Base-by-base conservation (phyloP, 2,797 vertebrate species). In the Tapirus indicus region DNA sequence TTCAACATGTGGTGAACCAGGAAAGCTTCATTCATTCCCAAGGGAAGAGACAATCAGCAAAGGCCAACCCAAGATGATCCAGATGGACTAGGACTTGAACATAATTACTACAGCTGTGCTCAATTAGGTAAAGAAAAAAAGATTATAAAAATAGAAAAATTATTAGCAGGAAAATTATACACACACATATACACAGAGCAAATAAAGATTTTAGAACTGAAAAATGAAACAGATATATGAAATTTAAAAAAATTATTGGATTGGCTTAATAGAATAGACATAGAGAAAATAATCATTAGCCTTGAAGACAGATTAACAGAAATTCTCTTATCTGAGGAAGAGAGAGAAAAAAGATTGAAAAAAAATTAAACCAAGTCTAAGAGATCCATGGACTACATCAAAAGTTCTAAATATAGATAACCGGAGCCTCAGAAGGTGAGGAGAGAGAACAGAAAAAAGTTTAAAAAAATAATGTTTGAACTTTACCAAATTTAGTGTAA, bases 61-160 rank as follows among this genome's bases (percentile, higher is more conserved):
- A 49, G 25, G 32, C 38, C 80, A 80, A 77, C 14, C 47, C 27
- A 79, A 78, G 29, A 69, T 25, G 11, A 49, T 35, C 32, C 27
- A 23, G 47, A 62, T 62, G 13, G 10, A 64, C 0, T 21, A 29
- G 18, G n/a, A 74, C 25, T 66, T 68, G 29, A 60, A 62, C 60
- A 60, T 5, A 58, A 18, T 54, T 58, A 17, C n/a, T 80, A n/a
- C 8, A 72, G 13, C 5, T 88, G 56, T 68, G 35, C 64, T 78
- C 29, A 75, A 7, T 49, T 75, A 72, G 2, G 18, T 32, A 69
- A 72, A 38, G 20, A 68, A 90, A 49, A 82, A 20, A 25, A 77
- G n/a, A 35, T 32, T 23, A 21, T 38, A 88, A 96, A 93, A 89
- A 80, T 69, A 18, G 41, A 85, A 87, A 44, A 86, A 64, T 49